Base-by-base conservation (phyloP, 2,888 invertebrate genomes). In the Drosophila phalerata region DNA sequence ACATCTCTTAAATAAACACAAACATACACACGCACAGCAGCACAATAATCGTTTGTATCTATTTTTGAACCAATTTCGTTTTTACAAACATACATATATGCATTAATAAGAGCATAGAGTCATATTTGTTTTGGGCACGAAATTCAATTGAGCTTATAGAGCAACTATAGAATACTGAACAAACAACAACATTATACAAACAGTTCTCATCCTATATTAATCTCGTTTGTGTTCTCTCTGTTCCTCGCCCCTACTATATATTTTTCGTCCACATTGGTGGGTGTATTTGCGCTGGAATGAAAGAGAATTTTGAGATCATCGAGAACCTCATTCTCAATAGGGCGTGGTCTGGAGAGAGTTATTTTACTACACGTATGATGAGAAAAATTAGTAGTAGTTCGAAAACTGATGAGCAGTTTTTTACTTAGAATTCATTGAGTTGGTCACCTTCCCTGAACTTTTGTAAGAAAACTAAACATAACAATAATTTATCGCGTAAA, bases 91-190 rank as follows among this genome's bases (percentile, higher is more conserved):
- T n/a, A 11, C 8, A 45, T 25, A 25, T 45, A 45, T 43, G 25
- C 25, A 43, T 43, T 43, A 43, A 43, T n/a, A 22, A 25, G 43
- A 43, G 43, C 43, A 22, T 22, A 43, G 22, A 43, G 22, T n/a
- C 22, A n/a, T 43, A n/a, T 19, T 25, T 45, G 10, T 45, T 45
- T 3, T 45, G 25, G 25, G 22, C n/a, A 45, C 25, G 6, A 25
- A 13, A 25, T 45, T 11, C 25, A n/a, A 45, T 25, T 25, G 22
- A n/a, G 45, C 25, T 45, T n/a, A n/a, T 19, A n/a, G 25, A 25
- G 25, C 25, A 19, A 43, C 6, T 22, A 22, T 13, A 6, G 6
- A 25, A 25, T 25, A n/a, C 1, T 45, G 22, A 45, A 25, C 25
- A 25, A 25, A n/a, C 22, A 22, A 43, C 13, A 11, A 11, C 22